Base-by-base conservation (phyloP, 2,113 vertebrate species). In the Cranoglanis bouderius region DNA sequence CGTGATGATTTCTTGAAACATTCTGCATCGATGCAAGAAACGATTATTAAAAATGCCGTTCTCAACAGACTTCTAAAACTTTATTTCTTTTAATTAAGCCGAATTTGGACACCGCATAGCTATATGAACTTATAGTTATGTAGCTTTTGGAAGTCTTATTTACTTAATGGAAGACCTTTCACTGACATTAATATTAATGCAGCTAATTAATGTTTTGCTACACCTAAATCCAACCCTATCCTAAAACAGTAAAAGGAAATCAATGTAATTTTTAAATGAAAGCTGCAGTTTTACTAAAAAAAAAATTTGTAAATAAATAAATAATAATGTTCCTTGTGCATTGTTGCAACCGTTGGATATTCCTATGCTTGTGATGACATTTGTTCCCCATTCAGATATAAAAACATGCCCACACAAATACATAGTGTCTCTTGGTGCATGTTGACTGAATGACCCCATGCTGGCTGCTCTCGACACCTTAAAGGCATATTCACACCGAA, bases 361-460 rank as follows among this genome's bases (percentile, higher is more conserved):
- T 32, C 29, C 7, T 80, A 3, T 14, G 10, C 9, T 46, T 75
- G 24, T 49, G 40, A 12, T 77, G 74, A 70, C 32, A 70, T 70
- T 35, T 35, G n/a, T 4, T 70, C 5, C 4, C 32, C 14, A 1
- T 6, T 74, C 21, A 40, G 35, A 12, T 75, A 19, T n/a, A n/a
- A 4, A 72, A 40, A 40, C 8, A 75, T 24, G 38, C 38, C 38
- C 38, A 40, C 72, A 75, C 16, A 9, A n/a, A n/a, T 1, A 2
- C 14, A 0, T 26, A 24, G 29, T 57, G 59, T 84, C 26, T 57
- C 13, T 85, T 63, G 38, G 77, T 90, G 87, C 87, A 88, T 90
- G 87, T 83, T 86, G 35, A 24, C 38, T 81, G 78, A 90, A 86
- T 85, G 83, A 85, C 55, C n/a, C 29, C 55, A 81, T 70, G 13